Percentiles rank a stretch among this genome's conserved stretches.
Conservation (phyloP, 2,113 vertebrate genomes). For the Lates calcarifer region DNA sequence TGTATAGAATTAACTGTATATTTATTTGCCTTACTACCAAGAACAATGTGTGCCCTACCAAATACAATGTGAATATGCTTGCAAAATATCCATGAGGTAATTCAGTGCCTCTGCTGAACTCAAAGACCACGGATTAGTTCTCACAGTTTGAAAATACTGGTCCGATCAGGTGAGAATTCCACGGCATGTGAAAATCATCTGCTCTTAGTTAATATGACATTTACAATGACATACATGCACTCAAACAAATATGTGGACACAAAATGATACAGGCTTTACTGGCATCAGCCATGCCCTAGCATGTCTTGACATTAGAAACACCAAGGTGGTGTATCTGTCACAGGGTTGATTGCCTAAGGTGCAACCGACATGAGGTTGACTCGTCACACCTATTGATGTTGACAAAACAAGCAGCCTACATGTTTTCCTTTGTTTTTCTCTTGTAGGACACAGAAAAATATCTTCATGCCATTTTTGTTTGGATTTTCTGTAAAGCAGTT, state of each 20-base stretch:
- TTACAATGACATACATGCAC: not conserved
- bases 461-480: not conserved
- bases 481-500: too few relatives aligned
- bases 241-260: not conserved
- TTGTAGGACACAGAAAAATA: not conserved
- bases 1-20: not conserved
- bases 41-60: not conserved
- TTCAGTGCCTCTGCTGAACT: not conserved
- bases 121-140: not conserved
- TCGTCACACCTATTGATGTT: not conserved
- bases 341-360: slow-evolving; percentile 2
- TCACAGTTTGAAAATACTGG: slow-evolving; percentile 4
- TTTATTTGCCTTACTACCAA: not conserved
- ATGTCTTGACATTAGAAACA: slow-evolving; percentile 30
- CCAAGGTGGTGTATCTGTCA: not conserved
- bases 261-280: slow-evolving; percentile 14
- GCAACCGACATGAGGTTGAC: slow-evolving; percentile 5
- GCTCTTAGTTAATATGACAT: slow-evolving; percentile 3
- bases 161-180: slow-evolving; percentile 32
- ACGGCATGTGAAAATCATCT: slow-evolving; percentile 4
- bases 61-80: not conserved
- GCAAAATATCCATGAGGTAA: not conserved
- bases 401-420: too few relatives aligned
- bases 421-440: not conserved
- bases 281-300: slow-evolving; percentile 33